Percentiles rank a stretch among this genome's conserved stretches.
Conservation (phyloP, 2,888 invertebrate species). For the Phyto melanocephala region DNA sequence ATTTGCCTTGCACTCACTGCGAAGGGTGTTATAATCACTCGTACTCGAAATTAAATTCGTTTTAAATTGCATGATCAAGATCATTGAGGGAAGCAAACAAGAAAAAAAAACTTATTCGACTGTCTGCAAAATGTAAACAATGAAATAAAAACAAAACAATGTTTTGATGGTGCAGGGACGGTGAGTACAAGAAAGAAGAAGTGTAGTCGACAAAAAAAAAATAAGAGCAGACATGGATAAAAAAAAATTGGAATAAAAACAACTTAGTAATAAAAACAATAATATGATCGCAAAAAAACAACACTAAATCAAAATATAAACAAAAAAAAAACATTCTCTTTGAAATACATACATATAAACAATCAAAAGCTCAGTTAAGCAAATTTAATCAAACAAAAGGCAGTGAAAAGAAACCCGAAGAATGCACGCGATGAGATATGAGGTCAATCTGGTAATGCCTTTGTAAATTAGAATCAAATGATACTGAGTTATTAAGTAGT, state of each 20-base stretch:
- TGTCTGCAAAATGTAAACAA: constrained; percentile 39
- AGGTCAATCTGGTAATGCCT: too few species aligned
- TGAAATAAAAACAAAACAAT: constrained; percentile 9
- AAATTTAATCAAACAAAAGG: constrained; percentile 9
- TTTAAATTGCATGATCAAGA: constrained; percentile 59
- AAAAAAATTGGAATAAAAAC: constrained; percentile 13
- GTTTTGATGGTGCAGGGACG: not conserved
- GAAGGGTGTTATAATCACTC: not conserved
- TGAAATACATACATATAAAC: not conserved
- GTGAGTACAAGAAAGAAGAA: not conserved
- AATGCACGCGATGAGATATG: constrained; percentile 43
- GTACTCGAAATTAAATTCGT: not conserved
- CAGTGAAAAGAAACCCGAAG: not conserved
- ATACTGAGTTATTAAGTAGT: too few species aligned
- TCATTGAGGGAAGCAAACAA: constrained; percentile 28
- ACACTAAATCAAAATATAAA: constrained; percentile 21
- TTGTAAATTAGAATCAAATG: too few species aligned
- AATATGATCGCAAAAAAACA: not conserved
- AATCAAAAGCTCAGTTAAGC: constrained; percentile 30
- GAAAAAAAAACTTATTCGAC: not conserved
- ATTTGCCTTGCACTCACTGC: too few species aligned
- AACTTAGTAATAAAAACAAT: not conserved
- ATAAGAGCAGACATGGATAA: constrained; percentile 19
- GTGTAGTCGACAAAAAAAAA: not conserved
- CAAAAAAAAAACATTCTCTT: not conserved